These are phyloP conservation scores for Rhegmatorhina hoffmannsi DNA, from an alignment of 2,113 vertebrate genomes.

Conservation along the genomic window DNA sequence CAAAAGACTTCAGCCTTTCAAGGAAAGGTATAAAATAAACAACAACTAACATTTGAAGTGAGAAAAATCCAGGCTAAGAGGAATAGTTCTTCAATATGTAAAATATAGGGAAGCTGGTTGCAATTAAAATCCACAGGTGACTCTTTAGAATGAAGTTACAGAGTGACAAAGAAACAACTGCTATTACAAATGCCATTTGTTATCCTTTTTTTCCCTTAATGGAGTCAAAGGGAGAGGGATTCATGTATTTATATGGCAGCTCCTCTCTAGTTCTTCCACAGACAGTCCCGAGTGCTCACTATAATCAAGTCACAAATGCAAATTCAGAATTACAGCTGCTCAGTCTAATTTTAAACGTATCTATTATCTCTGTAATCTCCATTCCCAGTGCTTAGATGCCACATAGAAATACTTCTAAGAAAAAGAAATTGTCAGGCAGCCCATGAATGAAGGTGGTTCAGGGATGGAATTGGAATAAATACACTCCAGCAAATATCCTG, in stretches of 20 bases:
- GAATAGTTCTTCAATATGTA: neutral
- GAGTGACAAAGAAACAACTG: neutral
- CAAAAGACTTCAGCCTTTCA: neutral
- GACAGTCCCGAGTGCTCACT: slow-evolving; percentile 34
- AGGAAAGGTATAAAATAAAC: neutral
- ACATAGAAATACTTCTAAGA: slow-evolving; percentile 44
- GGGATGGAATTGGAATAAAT: neutral
- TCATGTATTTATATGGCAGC: neutral
- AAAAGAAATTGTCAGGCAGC: slow-evolving; percentile 15
- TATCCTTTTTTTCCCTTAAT: neutral
- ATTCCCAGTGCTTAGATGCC: neutral
- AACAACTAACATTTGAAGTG: neutral
- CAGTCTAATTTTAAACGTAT: slow-evolving; percentile 53
- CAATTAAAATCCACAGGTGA: neutral
- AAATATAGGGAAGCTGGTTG: neutral
- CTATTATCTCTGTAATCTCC: slow-evolving; percentile 41
- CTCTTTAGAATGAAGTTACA: neutral
- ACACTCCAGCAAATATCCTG: neutral
- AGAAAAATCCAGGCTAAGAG: neutral
- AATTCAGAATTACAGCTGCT: slow-evolving; percentile 63
- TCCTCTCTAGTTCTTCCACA: neutral
- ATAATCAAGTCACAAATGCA: slow-evolving; percentile 61
- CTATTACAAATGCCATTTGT: neutral
- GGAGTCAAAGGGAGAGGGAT: neutral
- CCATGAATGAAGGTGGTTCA: neutral